phyloP scores from a whole-genome alignment of 1,140 invertebrate species.

The Scaptomyza pallida region DNA sequence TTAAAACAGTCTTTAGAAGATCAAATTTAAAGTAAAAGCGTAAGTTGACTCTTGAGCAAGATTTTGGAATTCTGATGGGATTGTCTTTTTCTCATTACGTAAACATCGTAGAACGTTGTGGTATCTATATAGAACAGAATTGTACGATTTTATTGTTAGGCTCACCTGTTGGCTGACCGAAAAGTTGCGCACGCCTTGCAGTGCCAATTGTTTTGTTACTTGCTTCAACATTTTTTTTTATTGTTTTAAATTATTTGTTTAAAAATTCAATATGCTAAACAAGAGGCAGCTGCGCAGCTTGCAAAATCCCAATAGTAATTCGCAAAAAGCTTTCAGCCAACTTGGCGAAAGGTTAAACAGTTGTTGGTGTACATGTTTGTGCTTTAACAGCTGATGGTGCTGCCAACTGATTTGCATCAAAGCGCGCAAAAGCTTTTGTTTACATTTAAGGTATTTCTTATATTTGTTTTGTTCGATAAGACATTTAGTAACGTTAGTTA shows the following conservation, averaged over 20 bases:
- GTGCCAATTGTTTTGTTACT: slow-evolving; percentile 80
- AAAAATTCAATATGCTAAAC: slow-evolving; percentile 54
- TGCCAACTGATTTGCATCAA: slow-evolving; percentile 38
- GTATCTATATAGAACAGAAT: not conserved
- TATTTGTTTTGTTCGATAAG: slow-evolving; percentile 45
- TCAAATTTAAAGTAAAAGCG: too few species aligned
- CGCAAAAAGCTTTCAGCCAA: slow-evolving; percentile 42
- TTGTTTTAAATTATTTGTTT: slow-evolving; percentile 52
- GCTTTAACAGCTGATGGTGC: slow-evolving; percentile 36
- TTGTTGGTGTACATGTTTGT: slow-evolving; percentile 9
- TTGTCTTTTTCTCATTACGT: slow-evolving; percentile 50
- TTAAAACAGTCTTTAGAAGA: not conserved
- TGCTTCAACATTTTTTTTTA: slow-evolving; percentile 79
- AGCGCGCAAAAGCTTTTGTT: slow-evolving; percentile 21
- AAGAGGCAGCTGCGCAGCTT: slow-evolving; percentile 49
- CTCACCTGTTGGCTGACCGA: slow-evolving; percentile 77
- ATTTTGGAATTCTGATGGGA: not conserved
- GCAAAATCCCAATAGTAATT: slow-evolving; percentile 69
- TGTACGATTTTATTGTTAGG: slow-evolving; percentile 1
- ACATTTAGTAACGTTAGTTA: slow-evolving; percentile 11
- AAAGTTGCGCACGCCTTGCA: slow-evolving; percentile 80
- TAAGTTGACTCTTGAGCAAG: too few species aligned
- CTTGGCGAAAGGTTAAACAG: slow-evolving; percentile 42
- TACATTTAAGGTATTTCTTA: slow-evolving; percentile 23
- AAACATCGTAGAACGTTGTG: slow-evolving; percentile 53